Base-by-base conservation (phyloP, 2,797 vertebrate genomes). In the Microcaecilia unicolor region DNA sequence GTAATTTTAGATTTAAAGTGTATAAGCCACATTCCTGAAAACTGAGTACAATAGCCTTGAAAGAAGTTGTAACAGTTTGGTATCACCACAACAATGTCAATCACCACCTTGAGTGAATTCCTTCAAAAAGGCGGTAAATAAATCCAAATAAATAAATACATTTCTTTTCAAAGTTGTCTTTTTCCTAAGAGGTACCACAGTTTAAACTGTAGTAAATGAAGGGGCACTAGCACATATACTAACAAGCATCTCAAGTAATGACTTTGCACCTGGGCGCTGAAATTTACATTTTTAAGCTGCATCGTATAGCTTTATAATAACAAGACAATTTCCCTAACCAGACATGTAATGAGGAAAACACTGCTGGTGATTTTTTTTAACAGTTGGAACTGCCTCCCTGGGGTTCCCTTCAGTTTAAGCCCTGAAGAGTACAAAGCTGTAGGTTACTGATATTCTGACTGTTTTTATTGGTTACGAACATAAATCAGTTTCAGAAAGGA, bases 401-500 rank as follows among this genome's bases (percentile, higher is more conserved):
- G 19, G 36, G 25, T 29, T 34, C 21, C 23, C 44, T 44, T 30
- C 16, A 16, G 9, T 25, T 12, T 4, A 44, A 41, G 9, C n/a
- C 7, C 28, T 57, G 18, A 47, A 37, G 45, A 59, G 4, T 10
- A 22, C 3, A 37, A 32, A 31, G 30, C 25, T 41, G 7, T 28
- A 21, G 42, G 26, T 1, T 45, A 11, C 18, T 27, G 33, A 27
- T 24, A 11, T 26, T 34, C 14, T 51, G 21, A 26, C 25, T 30
- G 17, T 18, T 50, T 54, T 8, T 0, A 2, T 6, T 17, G 9
- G 55, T 15, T 6, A 3, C 8, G 27, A 28, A 37, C 42, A 59
- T 47, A 59, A 61, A 67, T 59, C 40, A 56, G 25, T 23, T 44
- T 34, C 52, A 37, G 51, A 49, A 70, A 49, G 8, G 37, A 38